Base-by-base conservation (phyloP, 92 coral and sea anemone species). In the Desmophyllum pertusum region DNA sequence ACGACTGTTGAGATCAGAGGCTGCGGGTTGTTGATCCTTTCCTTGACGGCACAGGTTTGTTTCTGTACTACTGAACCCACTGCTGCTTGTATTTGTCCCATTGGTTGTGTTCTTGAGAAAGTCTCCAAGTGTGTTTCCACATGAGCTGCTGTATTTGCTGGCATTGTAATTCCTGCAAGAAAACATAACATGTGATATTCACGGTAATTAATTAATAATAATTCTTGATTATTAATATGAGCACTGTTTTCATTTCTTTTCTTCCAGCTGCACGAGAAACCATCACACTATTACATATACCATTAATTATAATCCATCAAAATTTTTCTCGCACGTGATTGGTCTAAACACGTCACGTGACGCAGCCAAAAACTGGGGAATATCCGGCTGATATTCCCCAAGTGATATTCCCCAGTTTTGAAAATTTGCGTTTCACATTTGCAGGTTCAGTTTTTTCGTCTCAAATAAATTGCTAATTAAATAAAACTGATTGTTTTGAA, bases 61-160 rank as follows among this genome's bases (percentile, higher is more conserved):
- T 43, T 79, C 88, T 33, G 77, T 43, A 41, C 90, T 88, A 41
- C 83, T 72, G 73, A 91, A 88, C n/a, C 94, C 94, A 85, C 94
- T 88, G 68, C 89, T 91, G 88, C 90, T 88, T 15, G 90, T 85
- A 55, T 88, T 86, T 18, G 86, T 81, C 40, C 75, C 76, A 61
- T 63, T 66, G 23, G 87, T 73, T 66, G 92, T 76, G 30, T 29
- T 79, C 73, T 89, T 89, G n/a, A 83, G 86, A 10, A 84, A 71
- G 75, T 93, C 90, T 8, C 88, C 89, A 63, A 81, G 72, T 1
- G 95, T 86, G 78, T 87, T 87, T 2, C 62, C 80, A 55, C 66
- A 88, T 23, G 90, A 88, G 48, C 92, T 92, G 55, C 95, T 89
- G 76, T 94, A 94, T 85, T 94, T 94, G 88, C 90, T 87, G 77